Conservation (phyloP, 2,888 invertebrate genomes). For the Andrena trimmerana region DNA sequence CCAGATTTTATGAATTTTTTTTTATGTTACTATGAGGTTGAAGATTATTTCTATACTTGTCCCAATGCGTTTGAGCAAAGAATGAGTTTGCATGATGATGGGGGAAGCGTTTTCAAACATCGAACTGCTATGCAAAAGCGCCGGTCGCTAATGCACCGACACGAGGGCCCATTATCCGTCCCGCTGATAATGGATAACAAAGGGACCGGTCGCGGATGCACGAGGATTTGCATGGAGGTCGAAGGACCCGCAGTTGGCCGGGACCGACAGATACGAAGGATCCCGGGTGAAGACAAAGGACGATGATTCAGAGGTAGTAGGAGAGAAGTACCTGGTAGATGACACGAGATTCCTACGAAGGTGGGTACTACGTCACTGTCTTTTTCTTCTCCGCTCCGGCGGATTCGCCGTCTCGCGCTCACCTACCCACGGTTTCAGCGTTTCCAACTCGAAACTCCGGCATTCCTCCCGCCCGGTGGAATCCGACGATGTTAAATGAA, state of each 20-base stretch:
- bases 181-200: slow-evolving; percentile 43
- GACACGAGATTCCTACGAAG: slow-evolving; percentile 79
- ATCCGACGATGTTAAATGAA: slow-evolving; percentile 71
- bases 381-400: slow-evolving; percentile 64
- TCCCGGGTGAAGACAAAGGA: slow-evolving; percentile 75
- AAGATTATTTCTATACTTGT: no score
- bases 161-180: background rate
- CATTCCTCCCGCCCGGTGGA: slow-evolving; percentile 67
- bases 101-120: background rate
- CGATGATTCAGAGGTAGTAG: slow-evolving; percentile 73
- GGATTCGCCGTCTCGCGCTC: slow-evolving; percentile 49
- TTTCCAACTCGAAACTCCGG: slow-evolving; percentile 69
- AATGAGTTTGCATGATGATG: no score
- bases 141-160: background rate
- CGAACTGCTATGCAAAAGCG: background rate
- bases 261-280: slow-evolving; percentile 67
- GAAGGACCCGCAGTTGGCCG: slow-evolving; percentile 48
- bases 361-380: slow-evolving; percentile 78
- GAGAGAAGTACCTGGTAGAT: slow-evolving; percentile 75
- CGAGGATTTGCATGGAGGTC: slow-evolving; percentile 50
- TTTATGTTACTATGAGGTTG: no score
- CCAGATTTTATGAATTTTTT: no score
- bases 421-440: slow-evolving; percentile 70
- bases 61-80: no score
- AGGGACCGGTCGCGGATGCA: slow-evolving; percentile 1